Evolutionary conservation across 2,113 vertebrate genomes (phyloP), one percentile per base, ranked within the genome.

Genomic region (Pagrus major): DNA sequence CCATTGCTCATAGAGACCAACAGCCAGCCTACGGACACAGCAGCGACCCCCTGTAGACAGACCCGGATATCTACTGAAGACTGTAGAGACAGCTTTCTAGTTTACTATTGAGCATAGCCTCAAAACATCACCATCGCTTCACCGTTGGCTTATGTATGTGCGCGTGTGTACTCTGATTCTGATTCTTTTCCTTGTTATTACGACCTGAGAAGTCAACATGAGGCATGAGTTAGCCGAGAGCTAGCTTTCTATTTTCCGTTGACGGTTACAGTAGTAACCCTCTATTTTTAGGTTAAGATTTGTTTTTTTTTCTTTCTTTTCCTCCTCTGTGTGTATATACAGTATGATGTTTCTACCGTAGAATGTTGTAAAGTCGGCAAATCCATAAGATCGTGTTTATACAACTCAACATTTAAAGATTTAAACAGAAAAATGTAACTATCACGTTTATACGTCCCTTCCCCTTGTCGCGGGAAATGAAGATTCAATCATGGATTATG

Each of bases 301-400:
- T 33, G 47, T 25, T 16, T 39, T 58, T n/a, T 20, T 29, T 46
- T n/a, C n/a, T n/a, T 58, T 29, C 5, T 64, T 66, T 52, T 67
- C 68, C 51, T 33, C 59, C 76, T 76, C 56, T 77, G 64, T 84
- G 55, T 91, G 78, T 93, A 85, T 83, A 88, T 92, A 87, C 44
- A 87, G 76, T 83, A 80, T 80, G 79, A 78, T 75, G 89, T 90
- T 91, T 94, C 79, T 87, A 86, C 79, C 65, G 77, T 83, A 87
- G 87, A 88, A 88, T 88, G 85, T 88, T 87, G 82, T 91, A 56
- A 89, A 86, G 56, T 85, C 86, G 77, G 78, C 76, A 61, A 80
- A 61, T 86, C 61, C 84, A 83, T 87, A 44, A 80, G 69, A 71
- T 84, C 33, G 39, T 83, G 85, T 92, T 90, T 86, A 73, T 87